Percentiles rank a stretch among this genome's conserved stretches.
Conservation (phyloP, 2,113 vertebrate species). For the Hystrix cristata region DNA sequence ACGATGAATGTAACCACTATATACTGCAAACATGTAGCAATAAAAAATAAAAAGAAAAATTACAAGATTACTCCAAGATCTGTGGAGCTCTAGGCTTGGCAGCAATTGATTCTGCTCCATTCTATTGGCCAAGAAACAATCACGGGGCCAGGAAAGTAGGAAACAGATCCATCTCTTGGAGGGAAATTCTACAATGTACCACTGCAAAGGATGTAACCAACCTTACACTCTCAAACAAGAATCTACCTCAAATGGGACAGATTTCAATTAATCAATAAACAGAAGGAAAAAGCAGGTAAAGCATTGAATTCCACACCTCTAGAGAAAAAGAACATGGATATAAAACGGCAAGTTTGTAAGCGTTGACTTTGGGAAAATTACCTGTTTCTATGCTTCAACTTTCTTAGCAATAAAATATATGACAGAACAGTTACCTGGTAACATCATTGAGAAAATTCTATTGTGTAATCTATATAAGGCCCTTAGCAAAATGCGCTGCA, state of each 20-base stretch:
- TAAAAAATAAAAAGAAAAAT: not conserved
- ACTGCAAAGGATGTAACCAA: no score
- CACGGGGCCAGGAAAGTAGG: not conserved
- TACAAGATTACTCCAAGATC: not conserved
- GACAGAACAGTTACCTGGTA: not conserved
- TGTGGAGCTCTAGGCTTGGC: not conserved
- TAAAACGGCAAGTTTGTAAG: not conserved
- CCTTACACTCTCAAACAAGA: not conserved
- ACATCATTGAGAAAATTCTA: not conserved
- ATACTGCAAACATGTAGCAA: not conserved
- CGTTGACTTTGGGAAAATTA: not conserved
- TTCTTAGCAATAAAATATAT: not conserved
- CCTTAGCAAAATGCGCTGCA: not conserved
- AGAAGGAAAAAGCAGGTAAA: not conserved
- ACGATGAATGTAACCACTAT: not conserved
- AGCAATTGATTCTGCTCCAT: not conserved
- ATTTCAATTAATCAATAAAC: not conserved
- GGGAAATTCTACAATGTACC: not conserved
- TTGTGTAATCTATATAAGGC: not conserved
- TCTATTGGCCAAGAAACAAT: not conserved
- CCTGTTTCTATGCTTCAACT: not conserved
- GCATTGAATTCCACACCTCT: not conserved
- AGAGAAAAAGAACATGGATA: not conserved
- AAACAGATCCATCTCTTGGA: not conserved
- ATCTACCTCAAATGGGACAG: not conserved